These are phyloP conservation scores for Spilarctia lutea DNA, from an alignment of 2,888 invertebrate genomes.

Conservation along the genomic window DNA sequence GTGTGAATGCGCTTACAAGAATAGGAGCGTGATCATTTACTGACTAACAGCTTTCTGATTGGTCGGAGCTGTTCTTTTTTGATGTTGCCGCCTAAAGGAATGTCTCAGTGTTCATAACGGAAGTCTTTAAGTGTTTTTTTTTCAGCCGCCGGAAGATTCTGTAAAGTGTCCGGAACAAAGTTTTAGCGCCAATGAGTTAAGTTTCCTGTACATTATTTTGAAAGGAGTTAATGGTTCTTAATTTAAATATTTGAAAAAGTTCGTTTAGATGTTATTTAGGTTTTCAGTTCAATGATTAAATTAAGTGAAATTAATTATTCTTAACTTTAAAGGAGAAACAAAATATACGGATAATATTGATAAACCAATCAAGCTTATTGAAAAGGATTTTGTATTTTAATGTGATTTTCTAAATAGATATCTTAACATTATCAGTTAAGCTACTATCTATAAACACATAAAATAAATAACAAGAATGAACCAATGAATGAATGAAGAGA, in stretches of 20 bases:
- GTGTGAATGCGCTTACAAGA: slow-evolving; percentile 54
- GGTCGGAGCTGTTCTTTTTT: slow-evolving; percentile 54
- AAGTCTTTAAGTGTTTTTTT: slow-evolving; percentile 47
- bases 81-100: slow-evolving; percentile 47
- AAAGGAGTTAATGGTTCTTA: slow-evolving; percentile 26
- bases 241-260: slow-evolving; percentile 8
- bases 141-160: slow-evolving; percentile 39
- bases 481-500: background rate
- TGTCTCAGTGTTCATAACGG: slow-evolving; percentile 38
- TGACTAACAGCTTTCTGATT: slow-evolving; percentile 53
- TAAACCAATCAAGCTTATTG: too few species aligned
- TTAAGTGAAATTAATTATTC: background rate
- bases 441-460: too few species aligned
- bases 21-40: slow-evolving; percentile 40
- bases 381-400: too few species aligned
- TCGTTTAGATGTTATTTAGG: background rate
- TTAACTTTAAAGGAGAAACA: too few species aligned
- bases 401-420: too few species aligned
- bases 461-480: background rate
- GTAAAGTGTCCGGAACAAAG: slow-evolving; percentile 40
- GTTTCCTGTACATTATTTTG: slow-evolving; percentile 39
- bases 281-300: background rate
- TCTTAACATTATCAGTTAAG: too few species aligned
- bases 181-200: slow-evolving; percentile 28
- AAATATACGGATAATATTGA: too few species aligned